Evolutionary conservation across 2,888 invertebrate species (phyloP).

Genomic region (Blastobasis adustella): DNA sequence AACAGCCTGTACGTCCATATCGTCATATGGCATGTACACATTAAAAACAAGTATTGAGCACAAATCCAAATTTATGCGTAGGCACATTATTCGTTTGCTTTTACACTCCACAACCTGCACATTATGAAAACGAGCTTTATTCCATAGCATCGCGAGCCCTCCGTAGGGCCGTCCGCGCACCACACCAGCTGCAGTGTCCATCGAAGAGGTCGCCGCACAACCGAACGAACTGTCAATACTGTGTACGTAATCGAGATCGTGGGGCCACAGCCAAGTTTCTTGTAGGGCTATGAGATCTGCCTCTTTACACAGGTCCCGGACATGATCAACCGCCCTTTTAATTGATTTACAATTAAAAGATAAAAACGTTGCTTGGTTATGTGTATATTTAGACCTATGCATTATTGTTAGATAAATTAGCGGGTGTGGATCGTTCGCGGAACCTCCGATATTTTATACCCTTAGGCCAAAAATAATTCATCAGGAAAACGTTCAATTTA

Average conservation of each 20-base stretch:
- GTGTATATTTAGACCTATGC: background rate
- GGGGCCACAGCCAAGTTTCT: conserved; percentile 8
- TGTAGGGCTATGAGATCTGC: conserved; percentile 1
- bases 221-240: conserved; percentile 7
- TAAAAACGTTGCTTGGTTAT: background rate
- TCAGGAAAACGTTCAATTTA: too few relatives aligned
- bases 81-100: too few relatives aligned
- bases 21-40: too few relatives aligned
- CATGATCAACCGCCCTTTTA: conserved; percentile 5
- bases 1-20: too few relatives aligned
- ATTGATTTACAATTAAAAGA: conserved; percentile 8
- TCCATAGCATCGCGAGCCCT: too few relatives aligned
- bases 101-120: too few relatives aligned
- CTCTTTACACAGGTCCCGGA: conserved; percentile 4
- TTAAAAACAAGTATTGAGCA: too few relatives aligned
- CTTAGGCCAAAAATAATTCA: conserved; percentile 1
- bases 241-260: conserved; percentile 5
- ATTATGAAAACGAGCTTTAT: too few relatives aligned
- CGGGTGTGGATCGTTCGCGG: background rate
- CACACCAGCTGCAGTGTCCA: conserved; percentile 5
- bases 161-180: too few relatives aligned
- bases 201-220: conserved; percentile 8
- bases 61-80: too few relatives aligned
- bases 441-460: conserved; percentile 1
- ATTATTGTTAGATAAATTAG: background rate